Percentiles rank a stretch among this genome's conserved stretches.
These are phyloP conservation scores for Thamnophis elegans DNA, from an alignment of 2,797 vertebrate genomes.

Conservation along the genomic window DNA sequence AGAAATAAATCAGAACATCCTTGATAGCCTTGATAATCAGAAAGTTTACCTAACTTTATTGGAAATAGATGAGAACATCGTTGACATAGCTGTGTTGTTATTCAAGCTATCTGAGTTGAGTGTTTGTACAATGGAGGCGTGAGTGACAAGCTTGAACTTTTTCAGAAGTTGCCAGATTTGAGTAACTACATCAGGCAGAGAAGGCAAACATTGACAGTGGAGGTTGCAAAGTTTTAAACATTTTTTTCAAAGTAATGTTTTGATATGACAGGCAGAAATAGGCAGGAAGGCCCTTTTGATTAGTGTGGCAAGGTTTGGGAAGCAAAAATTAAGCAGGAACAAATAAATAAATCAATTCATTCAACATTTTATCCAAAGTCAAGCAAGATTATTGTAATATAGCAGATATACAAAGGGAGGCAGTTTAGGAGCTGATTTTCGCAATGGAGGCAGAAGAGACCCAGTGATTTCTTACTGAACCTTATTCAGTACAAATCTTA, in stretches of 20 bases:
- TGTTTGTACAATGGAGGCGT: neutral
- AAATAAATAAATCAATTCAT: neutral
- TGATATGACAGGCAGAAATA: neutral
- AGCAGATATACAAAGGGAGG: neutral
- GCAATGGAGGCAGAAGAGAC: neutral
- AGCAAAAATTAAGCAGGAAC: neutral
- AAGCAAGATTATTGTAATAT: neutral
- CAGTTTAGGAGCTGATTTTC: neutral
- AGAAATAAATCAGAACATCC: neutral
- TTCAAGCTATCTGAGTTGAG: neutral
- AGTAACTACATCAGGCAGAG: neutral
- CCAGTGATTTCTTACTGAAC: neutral
- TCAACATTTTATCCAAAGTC: neutral
- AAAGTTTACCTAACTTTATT: neutral
- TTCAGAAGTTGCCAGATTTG: neutral
- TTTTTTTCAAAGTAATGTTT: neutral
- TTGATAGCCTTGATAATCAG: neutral
- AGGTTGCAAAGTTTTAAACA: neutral
- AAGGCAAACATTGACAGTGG: neutral
- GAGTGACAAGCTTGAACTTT: neutral
- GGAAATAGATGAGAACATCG: neutral
- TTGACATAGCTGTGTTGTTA: neutral
- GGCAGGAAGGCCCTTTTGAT: neutral
- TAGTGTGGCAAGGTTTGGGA: neutral
- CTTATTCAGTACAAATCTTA: neutral